Evolutionary conservation across 2,113 vertebrate species (phyloP).

Genomic region (Anas platyrhynchos): DNA sequence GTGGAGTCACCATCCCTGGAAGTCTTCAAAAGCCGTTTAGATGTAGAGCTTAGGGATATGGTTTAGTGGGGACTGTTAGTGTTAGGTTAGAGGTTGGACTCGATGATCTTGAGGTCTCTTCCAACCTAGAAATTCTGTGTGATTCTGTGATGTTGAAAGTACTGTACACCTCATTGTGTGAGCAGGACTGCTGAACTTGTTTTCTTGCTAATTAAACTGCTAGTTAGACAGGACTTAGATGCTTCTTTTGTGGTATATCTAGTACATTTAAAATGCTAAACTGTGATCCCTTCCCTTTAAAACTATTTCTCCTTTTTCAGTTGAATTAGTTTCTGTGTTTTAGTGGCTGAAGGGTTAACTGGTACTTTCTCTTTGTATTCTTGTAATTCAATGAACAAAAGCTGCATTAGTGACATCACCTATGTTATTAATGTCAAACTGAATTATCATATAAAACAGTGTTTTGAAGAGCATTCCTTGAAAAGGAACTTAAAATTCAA

Average conservation of each 20-base stretch:
- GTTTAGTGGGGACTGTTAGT: too few species aligned
- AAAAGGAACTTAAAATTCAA: background rate
- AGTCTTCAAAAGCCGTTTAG: too few species aligned
- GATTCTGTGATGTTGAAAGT: background rate
- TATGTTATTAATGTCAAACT: background rate
- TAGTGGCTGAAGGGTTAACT: background rate
- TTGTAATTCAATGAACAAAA: background rate
- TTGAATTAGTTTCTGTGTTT: background rate
- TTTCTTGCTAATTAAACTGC: background rate
- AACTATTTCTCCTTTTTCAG: background rate
- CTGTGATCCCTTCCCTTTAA: background rate
- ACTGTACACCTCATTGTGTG: background rate
- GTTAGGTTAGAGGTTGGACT: too few species aligned
- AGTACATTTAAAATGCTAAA: background rate
- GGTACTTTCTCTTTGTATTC: background rate
- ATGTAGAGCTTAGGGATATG: too few species aligned
- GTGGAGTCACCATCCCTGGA: too few species aligned
- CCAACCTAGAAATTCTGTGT: too few species aligned
- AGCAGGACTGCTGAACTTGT: background rate
- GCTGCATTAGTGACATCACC: background rate
- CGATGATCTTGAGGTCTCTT: too few species aligned
- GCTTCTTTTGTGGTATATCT: background rate
- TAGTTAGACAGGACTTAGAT: background rate
- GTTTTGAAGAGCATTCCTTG: background rate
- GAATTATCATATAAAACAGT: background rate